A percentile compares a stretch with the other conserved stretches of the same genome.
Conservation (phyloP, 1,140 invertebrate species). For the Glomeris maerens region DNA sequence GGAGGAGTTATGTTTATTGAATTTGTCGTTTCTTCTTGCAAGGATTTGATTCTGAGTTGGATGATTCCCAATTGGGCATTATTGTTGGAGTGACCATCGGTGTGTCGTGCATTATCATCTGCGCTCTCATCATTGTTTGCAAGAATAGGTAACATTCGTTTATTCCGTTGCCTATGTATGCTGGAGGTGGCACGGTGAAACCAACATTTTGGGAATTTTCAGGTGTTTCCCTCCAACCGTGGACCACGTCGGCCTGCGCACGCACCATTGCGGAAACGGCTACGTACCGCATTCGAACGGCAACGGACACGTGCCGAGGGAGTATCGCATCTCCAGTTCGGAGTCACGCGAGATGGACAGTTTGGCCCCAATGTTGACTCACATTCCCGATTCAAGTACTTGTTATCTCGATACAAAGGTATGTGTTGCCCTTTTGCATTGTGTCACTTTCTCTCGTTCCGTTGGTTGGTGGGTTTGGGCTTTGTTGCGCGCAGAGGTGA, state of each 20-base stretch:
- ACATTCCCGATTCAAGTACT: conserved; percentile 22
- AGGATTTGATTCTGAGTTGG: conserved; percentile 4
- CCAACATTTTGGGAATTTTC: background rate
- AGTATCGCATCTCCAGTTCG: conserved; percentile 15
- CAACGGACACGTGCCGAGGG: conserved; percentile 15
- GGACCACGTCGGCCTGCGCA: conserved; percentile 25
- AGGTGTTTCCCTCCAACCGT: conserved; percentile 27
- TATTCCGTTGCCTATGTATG: background rate
- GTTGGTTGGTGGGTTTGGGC: no score
- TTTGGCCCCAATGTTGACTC: conserved; percentile 25
- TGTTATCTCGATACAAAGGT: conserved; percentile 35
- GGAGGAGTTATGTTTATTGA: no score
- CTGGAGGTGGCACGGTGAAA: no score
- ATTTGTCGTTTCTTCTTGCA: no score
- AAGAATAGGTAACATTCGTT: conserved; percentile 16
- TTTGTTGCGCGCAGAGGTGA: no score
- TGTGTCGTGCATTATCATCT: conserved; percentile 17
- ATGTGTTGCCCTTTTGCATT: conserved; percentile 13
- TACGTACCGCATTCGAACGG: conserved; percentile 18
- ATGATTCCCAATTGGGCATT: conserved; percentile 17
- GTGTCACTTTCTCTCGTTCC: no score
- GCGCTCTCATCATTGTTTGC: conserved; percentile 16
- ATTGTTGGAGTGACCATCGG: conserved; percentile 20
- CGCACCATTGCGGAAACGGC: conserved; percentile 17
- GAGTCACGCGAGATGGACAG: conserved; percentile 29